A percentile compares a stretch with the other conserved stretches of the same genome.
These are phyloP conservation scores for Pyrochroa serraticornis DNA, from an alignment of 2,888 invertebrate species.

Conservation along the genomic window DNA sequence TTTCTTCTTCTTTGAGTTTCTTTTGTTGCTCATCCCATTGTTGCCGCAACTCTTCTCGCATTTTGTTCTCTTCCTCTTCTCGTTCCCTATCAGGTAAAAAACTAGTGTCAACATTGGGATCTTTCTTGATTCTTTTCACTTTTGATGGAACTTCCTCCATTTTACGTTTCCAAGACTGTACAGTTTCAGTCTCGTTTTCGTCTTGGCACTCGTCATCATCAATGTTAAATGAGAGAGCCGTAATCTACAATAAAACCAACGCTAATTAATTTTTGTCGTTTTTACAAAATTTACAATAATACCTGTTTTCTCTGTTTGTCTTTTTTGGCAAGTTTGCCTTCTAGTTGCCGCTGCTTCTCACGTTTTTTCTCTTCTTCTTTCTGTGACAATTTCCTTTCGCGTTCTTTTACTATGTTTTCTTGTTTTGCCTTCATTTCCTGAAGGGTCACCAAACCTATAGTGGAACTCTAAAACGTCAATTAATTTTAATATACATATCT, in stretches of 20 bases:
- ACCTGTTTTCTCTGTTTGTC: constrained; percentile 89
- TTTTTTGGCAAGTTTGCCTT: constrained; percentile 91
- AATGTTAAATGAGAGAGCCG: constrained; percentile 88
- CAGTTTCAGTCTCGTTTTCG: constrained; percentile 60
- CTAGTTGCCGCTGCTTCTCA: constrained; percentile 82
- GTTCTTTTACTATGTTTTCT: constrained; percentile 91
- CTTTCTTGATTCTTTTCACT: constrained; percentile 80
- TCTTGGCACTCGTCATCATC: constrained; percentile 70
- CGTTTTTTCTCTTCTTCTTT: constrained; percentile 90
- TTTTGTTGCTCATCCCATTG: too few species aligned
- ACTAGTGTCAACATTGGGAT: too few species aligned
- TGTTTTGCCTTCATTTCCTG: constrained; percentile 99
- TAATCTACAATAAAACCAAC: constrained; percentile 68
- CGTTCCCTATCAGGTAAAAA: too few species aligned
- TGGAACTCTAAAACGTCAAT: constrained; percentile 70
- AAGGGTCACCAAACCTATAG: constrained; percentile 95
- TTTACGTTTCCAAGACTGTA: constrained; percentile 61
- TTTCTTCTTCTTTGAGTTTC: constrained; percentile 94
- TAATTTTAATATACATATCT: constrained; percentile 3
- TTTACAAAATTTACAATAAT: constrained; percentile 13
- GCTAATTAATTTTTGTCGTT: constrained; percentile 21
- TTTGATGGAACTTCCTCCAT: constrained; percentile 61
- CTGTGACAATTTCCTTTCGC: constrained; percentile 92
- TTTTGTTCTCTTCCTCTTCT: too few species aligned
- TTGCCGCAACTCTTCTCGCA: too few species aligned